Conservation (phyloP, 2,888 invertebrate genomes). For the Cinara cedri region DNA sequence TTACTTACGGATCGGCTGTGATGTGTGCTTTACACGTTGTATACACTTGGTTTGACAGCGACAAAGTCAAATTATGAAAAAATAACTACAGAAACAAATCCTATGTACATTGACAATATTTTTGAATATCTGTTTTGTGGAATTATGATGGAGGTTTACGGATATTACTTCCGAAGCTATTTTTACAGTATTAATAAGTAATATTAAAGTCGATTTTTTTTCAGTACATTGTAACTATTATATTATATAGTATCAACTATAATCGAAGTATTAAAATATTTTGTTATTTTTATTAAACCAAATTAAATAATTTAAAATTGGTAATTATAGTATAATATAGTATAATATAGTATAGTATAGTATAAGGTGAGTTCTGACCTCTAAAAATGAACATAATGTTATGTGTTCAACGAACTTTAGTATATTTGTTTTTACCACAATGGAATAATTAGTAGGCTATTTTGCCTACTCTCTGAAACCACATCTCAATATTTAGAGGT, state of each 20-base stretch:
- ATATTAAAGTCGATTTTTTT: neutral
- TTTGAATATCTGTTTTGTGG: neutral
- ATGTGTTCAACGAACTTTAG: too few species aligned
- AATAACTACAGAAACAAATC: neutral
- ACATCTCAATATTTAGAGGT: too few species aligned
- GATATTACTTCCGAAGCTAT: neutral
- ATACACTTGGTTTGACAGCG: neutral
- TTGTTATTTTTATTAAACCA: neutral
- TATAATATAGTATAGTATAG: too few species aligned
- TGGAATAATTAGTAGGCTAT: too few species aligned
- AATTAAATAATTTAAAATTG: too few species aligned
- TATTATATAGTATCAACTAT: neutral
- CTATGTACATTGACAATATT: neutral
- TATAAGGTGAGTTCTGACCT: too few species aligned
- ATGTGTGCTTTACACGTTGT: conserved; percentile 22
- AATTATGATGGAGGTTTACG: neutral
- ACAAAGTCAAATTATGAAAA: neutral
- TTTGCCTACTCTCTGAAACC: too few species aligned
- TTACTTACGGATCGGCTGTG: conserved; percentile 5
- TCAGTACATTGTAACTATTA: neutral
- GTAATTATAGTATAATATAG: too few species aligned
- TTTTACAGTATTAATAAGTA: neutral
- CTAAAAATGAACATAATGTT: too few species aligned
- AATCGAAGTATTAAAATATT: neutral
- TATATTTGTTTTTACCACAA: too few species aligned